Conservation (phyloP, 2,797 vertebrate species). For the Pangasius sanitwongsei region DNA sequence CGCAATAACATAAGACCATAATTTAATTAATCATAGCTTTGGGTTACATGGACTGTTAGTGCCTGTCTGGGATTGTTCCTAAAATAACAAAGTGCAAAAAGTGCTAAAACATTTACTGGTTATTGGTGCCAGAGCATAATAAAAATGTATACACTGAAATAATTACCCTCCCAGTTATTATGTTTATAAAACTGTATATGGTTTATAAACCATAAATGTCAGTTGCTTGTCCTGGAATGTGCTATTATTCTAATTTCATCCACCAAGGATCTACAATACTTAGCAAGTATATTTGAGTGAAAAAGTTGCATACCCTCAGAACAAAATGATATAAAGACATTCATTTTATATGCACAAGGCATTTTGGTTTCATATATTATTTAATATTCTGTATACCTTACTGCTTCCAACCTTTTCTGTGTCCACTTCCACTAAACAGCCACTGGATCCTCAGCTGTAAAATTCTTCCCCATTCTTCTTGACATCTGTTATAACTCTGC, state of each 20-base stretch:
- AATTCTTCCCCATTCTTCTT: background rate
- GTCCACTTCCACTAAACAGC: background rate
- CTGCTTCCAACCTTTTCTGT: background rate
- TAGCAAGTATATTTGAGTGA: background rate
- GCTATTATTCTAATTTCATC: background rate
- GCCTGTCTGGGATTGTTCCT: conserved; percentile 7
- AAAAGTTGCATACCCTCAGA: background rate
- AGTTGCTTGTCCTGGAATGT: background rate
- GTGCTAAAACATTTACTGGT: background rate
- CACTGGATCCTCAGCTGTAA: background rate
- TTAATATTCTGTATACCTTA: background rate
- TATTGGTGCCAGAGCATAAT: conserved; percentile 21
- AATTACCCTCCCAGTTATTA: background rate
- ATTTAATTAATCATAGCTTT: conserved; percentile 6
- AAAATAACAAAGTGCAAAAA: conserved; percentile 5
- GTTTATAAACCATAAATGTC: background rate
- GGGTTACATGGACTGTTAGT: conserved; percentile 3
- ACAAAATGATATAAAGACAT: background rate
- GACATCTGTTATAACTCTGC: background rate
- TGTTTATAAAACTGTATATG: background rate
- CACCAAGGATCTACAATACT: background rate
- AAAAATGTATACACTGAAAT: conserved; percentile 7
- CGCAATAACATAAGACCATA: conserved; percentile 31
- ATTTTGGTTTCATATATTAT: too few species aligned
- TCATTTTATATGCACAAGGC: background rate